Conservation (phyloP, 2,797 vertebrate species). For the Pachyuromys duprasi region DNA sequence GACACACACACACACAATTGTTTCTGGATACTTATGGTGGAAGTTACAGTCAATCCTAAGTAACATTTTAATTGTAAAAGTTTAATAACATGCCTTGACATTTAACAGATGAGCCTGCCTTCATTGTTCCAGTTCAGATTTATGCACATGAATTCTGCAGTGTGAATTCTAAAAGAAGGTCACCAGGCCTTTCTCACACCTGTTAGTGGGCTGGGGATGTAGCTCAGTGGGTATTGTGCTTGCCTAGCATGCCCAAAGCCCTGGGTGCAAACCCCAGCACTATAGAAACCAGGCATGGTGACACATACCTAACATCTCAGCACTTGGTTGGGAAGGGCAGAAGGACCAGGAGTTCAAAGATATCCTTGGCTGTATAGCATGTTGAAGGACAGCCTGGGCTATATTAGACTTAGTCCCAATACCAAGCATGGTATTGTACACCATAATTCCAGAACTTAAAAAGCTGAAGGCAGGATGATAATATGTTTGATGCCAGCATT, state of each 20-base stretch:
- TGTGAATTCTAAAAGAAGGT: conserved; percentile 23
- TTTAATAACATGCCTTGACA: conserved; percentile 1
- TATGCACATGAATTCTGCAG: conserved; percentile 21
- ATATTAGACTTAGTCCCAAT: not conserved
- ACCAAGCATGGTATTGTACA: not conserved
- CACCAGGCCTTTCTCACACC: conserved; percentile 33
- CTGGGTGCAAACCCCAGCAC: not conserved
- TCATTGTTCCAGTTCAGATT: conserved; percentile 25
- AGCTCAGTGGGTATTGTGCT: not conserved
- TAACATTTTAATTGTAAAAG: conserved; percentile 46
- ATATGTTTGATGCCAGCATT: not conserved
- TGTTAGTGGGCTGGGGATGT: not conserved
- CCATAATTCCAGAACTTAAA: not conserved
- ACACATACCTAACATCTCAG: not conserved
- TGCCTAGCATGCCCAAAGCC: not conserved
- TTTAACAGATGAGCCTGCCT: conserved; percentile 6
- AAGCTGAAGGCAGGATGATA: not conserved
- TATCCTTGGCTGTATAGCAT: not conserved
- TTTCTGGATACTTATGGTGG: conserved; percentile 20
- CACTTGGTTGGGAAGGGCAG: not conserved
- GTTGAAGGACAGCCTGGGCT: not conserved
- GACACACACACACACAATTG: not conserved
- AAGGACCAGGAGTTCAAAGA: not conserved
- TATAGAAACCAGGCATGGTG: too few relatives aligned
- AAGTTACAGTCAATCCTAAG: conserved; percentile 17